phyloP scores from a whole-genome alignment of 2,888 invertebrate species.

The Carabus problematicus region DNA sequence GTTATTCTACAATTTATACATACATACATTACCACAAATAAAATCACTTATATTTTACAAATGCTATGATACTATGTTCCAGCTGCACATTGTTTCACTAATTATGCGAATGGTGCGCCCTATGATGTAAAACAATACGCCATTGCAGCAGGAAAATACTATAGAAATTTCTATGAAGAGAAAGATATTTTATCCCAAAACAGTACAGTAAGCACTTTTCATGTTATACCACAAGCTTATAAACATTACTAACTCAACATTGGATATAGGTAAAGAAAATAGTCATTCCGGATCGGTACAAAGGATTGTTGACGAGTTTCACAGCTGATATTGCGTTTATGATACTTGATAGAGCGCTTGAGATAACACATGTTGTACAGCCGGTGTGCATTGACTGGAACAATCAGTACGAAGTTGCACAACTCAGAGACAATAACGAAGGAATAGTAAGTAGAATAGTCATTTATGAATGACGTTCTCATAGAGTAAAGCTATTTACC shows the following conservation, averaged over 20 bases:
- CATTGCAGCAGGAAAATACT: slow-evolving; percentile 38
- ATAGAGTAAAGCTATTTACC: no score
- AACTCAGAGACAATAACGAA: slow-evolving; percentile 31
- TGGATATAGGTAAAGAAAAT: background rate
- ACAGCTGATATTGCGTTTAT: slow-evolving; percentile 55
- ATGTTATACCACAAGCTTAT: no score
- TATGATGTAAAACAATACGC: slow-evolving; percentile 9
- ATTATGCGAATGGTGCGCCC: slow-evolving; percentile 5
- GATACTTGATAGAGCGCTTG: slow-evolving; percentile 50
- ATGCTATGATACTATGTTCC: background rate
- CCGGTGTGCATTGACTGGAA: slow-evolving; percentile 55
- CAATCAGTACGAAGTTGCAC: slow-evolving; percentile 38
- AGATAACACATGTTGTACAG: slow-evolving; percentile 52
- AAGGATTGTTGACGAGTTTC: slow-evolving; percentile 17
- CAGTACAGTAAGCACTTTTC: background rate
- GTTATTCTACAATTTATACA: no score
- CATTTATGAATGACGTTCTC: no score
- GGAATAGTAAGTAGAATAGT: slow-evolving; percentile 50
- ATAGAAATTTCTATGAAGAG: slow-evolving; percentile 15
- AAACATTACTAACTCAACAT: no score
- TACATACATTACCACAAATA: background rate
- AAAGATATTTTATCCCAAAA: slow-evolving; percentile 3
- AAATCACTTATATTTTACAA: no score
- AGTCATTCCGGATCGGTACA: slow-evolving; percentile 18
- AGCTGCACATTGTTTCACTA: slow-evolving; percentile 37